Base-by-base conservation (phyloP, 2,888 invertebrate species). In the Drosophila buzzatii region DNA sequence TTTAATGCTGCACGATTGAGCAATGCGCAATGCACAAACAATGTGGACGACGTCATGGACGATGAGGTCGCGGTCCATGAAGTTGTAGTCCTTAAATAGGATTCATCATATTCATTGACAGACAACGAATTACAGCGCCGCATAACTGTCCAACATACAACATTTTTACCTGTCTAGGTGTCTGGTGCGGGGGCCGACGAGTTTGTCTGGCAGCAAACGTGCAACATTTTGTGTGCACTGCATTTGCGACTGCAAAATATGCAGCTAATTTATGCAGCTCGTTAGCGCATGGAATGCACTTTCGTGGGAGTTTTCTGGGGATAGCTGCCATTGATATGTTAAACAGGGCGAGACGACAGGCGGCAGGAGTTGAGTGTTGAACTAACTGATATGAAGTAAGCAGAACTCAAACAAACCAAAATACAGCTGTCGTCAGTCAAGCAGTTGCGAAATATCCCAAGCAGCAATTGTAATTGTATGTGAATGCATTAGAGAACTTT, bases 201-300 rank as follows among this genome's bases (percentile, higher is more conserved):
- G 18, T 9, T 23, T 65, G 37, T 16, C 20, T 53, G 14, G 18
- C 18, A 42, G 27, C 57, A 81, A 69, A 81, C 86, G 86, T 88
- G 84, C 81, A 61, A 45, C 65, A 85, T 74, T 83, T 83, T 62
- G 65, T 70, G 71, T 81, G 35, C 68, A 42, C 58, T 64, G 84
- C 79, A 84, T 88, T 88, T 88, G 71, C 74, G 76, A 60, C 63
- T 76, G 71, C 55, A 58, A 68, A 68, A 60, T 78, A 52, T 79
- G 64, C 52, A 78, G 67, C 69, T 79, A 69, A 83, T 82, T 87
- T 82, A 87, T 74, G 74, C 82, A 73, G 60, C 60, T 73, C 61
- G 52, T 63, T 69, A 60, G 55, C 51, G 49, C 44, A 45, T 31
- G 64, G 69, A 58, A 69, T 77, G 47, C 59, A 33, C 23, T 27